Evolutionary conservation across 2,113 vertebrate species (phyloP).

Genomic region (Gambusia affinis): DNA sequence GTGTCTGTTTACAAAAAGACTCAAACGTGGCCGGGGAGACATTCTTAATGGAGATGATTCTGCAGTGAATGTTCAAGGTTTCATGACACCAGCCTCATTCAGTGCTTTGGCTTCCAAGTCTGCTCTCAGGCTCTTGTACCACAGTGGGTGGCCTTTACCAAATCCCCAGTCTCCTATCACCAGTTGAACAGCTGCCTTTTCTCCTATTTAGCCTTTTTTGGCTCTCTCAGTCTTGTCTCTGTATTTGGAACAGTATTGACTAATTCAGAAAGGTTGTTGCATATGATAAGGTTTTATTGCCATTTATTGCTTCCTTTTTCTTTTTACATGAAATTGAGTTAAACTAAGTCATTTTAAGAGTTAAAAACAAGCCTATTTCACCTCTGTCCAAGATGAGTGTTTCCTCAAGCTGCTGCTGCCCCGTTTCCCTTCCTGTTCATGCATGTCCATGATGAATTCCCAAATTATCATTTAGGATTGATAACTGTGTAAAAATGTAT

Average conservation of each 20-base stretch:
- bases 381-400: neutral
- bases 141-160: constrained; percentile 17
- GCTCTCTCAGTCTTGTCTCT: neutral
- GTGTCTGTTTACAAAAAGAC: neutral
- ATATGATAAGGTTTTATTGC: neutral
- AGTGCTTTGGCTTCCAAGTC: neutral
- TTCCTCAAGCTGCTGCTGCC: neutral
- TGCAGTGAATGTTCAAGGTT: neutral
- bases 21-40: neutral
- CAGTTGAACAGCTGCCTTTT: constrained; percentile 6
- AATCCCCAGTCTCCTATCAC: neutral
- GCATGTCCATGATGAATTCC: too few species aligned
- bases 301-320: neutral
- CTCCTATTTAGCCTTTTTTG: neutral
- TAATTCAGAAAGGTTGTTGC: neutral
- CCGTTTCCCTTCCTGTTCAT: neutral
- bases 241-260: neutral
- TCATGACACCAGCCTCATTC: neutral
- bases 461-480: too few species aligned
- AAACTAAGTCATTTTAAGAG: neutral
- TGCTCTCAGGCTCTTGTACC: constrained; percentile 1
- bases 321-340: too few species aligned
- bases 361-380: neutral
- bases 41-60: neutral
- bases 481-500: neutral